Conservation (phyloP, 2,113 vertebrate species). For the Podarcis raffonei region DNA sequence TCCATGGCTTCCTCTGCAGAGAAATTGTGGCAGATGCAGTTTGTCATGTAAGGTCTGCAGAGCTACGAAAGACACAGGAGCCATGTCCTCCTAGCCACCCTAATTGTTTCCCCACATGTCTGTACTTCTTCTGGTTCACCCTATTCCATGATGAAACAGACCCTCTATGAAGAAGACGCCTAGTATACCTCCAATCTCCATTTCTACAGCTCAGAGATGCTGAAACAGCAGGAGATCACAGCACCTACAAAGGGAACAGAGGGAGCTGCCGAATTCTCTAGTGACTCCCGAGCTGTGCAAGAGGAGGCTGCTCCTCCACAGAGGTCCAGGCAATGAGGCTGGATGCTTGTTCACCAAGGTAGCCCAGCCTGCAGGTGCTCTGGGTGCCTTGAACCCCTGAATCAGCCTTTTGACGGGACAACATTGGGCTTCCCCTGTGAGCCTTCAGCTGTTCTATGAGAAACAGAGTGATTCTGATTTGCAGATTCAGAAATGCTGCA, state of each 20-base stretch:
- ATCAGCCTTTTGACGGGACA: no score
- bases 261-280: not conserved
- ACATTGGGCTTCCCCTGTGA: no score
- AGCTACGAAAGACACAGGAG: not conserved
- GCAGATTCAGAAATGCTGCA: not conserved
- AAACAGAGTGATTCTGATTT: not conserved
- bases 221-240: not conserved
- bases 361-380: no score
- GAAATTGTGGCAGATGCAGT: not conserved
- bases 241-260: not conserved
- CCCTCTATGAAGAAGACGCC: not conserved
- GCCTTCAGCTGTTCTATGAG: no score
- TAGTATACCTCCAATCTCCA: not conserved
- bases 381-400: no score
- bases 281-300: no score
- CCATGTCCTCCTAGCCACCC: not conserved
- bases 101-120: not conserved
- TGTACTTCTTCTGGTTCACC: not conserved
- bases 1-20: not conserved
- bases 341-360: no score
- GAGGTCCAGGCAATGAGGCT: no score
- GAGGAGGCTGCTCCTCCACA: no score
- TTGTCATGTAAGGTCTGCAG: not conserved
- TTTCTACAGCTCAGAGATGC: not conserved
- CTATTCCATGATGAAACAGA: not conserved